Evolutionary conservation across 2,797 vertebrate species (phyloP).

Genomic region (Taenioides sp.): DNA sequence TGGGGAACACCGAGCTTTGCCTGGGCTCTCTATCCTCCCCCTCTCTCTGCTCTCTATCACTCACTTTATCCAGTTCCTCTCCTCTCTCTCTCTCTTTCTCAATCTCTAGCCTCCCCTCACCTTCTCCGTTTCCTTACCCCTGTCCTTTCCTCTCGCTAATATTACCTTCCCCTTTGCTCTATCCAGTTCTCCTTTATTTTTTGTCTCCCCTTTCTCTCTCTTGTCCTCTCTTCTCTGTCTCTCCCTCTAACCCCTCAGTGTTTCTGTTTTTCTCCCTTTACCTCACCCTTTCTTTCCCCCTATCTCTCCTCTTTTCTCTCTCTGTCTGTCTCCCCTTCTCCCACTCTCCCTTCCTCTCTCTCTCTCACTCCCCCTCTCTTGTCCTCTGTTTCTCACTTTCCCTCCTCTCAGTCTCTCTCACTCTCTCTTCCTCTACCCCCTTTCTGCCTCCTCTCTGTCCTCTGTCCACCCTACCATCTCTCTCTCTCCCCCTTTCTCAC

Average conservation of each 20-base stretch:
- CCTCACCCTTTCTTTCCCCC: too few species aligned
- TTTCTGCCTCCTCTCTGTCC: too few species aligned
- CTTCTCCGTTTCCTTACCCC: not conserved
- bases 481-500: not conserved
- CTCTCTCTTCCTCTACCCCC: not conserved
- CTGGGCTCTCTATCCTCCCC: not conserved
- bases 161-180: not conserved
- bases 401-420: not conserved
- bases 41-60: not conserved
- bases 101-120: not conserved
- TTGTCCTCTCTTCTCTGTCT: not conserved
- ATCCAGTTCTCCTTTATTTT: too few species aligned
- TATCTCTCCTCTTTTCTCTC: too few species aligned
- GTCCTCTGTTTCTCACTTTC: not conserved
- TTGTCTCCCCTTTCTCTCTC: too few species aligned
- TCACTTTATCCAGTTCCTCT: not conserved
- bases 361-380: too few species aligned
- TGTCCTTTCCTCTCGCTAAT: too few species aligned
- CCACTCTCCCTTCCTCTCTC: too few species aligned
- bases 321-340: too few species aligned
- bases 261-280: not conserved
- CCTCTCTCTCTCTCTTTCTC: not conserved
- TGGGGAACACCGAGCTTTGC: conserved; percentile 58
- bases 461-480: not conserved
- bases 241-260: not conserved